phyloP scores from a whole-genome alignment of 2,113 vertebrate species.

The Gallinago jamesoni region DNA sequence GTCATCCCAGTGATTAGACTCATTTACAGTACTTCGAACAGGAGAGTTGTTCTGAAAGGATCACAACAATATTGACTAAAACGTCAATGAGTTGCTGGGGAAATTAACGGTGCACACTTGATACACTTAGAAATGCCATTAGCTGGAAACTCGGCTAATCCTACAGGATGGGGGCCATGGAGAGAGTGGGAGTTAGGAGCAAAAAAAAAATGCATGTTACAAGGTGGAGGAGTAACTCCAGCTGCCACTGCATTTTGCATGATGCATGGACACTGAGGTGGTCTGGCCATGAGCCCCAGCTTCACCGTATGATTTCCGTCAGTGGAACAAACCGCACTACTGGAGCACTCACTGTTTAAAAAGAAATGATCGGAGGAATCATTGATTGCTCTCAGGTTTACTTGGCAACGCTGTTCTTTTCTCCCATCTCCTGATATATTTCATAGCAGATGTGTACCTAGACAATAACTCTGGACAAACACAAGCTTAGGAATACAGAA shows the following conservation, averaged over 20 bases:
- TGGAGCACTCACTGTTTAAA: not conserved
- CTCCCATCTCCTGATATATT: not conserved
- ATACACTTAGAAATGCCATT: constrained; percentile 47
- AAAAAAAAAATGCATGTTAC: not conserved
- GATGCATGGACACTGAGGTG: not conserved
- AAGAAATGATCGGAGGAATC: not conserved
- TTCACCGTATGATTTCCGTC: not conserved
- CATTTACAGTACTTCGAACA: constrained; percentile 42
- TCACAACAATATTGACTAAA: constrained; percentile 48
- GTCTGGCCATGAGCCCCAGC: not conserved
- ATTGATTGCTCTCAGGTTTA: not conserved
- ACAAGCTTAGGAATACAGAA: not conserved
- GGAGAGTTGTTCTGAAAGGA: constrained; percentile 41
- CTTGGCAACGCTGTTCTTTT: not conserved
- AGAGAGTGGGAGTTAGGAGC: not conserved
- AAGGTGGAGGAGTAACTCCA: not conserved
- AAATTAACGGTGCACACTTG: constrained; percentile 56
- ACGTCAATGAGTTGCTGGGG: constrained; percentile 61
- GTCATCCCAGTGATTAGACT: constrained; percentile 49
- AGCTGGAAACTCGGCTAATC: constrained; percentile 29
- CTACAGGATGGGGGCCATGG: not conserved
- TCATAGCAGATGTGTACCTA: not conserved
- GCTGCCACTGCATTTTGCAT: not conserved
- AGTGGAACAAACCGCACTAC: not conserved
- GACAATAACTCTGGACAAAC: not conserved